Conservation (phyloP, 2,888 invertebrate species). For the Glyphotaelius pellucidus region DNA sequence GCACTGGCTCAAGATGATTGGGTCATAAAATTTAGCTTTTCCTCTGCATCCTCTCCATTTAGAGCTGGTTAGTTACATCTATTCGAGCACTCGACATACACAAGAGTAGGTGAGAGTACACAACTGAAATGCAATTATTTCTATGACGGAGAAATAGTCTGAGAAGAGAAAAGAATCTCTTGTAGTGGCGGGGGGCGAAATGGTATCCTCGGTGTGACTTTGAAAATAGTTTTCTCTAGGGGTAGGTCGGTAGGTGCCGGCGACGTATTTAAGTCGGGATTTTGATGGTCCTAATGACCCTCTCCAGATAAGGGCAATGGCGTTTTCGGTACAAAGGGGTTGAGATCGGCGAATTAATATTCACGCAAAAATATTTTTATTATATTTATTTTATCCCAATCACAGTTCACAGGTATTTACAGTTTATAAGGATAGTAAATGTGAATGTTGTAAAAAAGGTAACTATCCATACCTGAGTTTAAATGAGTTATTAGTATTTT, state of each 20-base stretch:
- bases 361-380: not conserved
- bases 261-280: not conserved
- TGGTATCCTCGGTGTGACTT: not conserved
- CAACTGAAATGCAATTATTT: conserved; percentile 34
- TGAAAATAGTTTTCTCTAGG: not conserved
- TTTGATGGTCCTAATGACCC: not conserved
- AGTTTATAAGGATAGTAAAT: no score
- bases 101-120: not conserved
- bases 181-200: not conserved
- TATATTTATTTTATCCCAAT: not conserved
- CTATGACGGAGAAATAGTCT: conserved; percentile 6
- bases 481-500: no score
- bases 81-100: conserved; percentile 14
- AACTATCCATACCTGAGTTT: no score
- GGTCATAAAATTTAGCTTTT: not conserved
- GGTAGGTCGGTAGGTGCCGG: not conserved
- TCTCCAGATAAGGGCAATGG: not conserved
- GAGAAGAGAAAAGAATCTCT: conserved; percentile 3
- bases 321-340: not conserved
- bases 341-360: not conserved
- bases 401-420: no score
- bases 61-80: not conserved
- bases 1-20: no score
- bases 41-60: not conserved
- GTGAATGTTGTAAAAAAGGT: no score